phyloP scores from a whole-genome alignment of 2,888 invertebrate species.

The Drosophila atroscutellata region DNA sequence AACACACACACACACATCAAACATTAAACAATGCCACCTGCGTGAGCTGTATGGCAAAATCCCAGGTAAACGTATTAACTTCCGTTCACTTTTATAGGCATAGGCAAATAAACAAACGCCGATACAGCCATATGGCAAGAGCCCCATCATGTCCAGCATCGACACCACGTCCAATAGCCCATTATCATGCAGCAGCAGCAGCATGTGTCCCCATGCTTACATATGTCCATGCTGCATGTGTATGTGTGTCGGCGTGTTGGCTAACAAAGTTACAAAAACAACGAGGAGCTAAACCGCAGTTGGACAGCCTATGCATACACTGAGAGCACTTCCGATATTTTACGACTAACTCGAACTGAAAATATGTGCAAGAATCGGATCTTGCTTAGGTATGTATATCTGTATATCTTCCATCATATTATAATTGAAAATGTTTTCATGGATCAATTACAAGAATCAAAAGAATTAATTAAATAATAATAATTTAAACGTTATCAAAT shows the following conservation, averaged over 20 bases:
- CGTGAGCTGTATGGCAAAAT: slow-evolving; percentile 48
- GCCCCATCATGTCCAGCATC: slow-evolving; percentile 52
- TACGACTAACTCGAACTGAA: no score
- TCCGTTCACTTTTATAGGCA: slow-evolving; percentile 75
- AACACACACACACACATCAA: slow-evolving; percentile 16
- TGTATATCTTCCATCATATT: not conserved
- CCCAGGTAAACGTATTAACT: slow-evolving; percentile 78
- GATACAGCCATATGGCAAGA: slow-evolving; percentile 23
- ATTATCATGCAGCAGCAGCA: slow-evolving; percentile 56
- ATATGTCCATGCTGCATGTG: not conserved
- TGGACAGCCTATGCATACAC: slow-evolving; percentile 25
- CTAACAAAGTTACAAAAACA: slow-evolving; percentile 57
- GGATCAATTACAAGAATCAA: not conserved
- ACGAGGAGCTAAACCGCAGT: slow-evolving; percentile 19
- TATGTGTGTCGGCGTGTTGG: slow-evolving; percentile 32
- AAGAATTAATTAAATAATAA: not conserved
- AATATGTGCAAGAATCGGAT: not conserved
- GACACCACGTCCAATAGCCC: slow-evolving; percentile 43
- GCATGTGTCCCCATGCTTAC: slow-evolving; percentile 35
- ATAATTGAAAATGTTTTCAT: not conserved
- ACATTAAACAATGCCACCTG: slow-evolving; percentile 67
- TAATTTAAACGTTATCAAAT: not conserved
- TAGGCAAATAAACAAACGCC: slow-evolving; percentile 33
- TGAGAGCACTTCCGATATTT: slow-evolving; percentile 4
- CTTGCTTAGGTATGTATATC: not conserved